A percentile compares a stretch with the other conserved stretches of the same genome.
Conservation (phyloP, 2,113 vertebrate species). For the Saccopteryx bilineata region DNA sequence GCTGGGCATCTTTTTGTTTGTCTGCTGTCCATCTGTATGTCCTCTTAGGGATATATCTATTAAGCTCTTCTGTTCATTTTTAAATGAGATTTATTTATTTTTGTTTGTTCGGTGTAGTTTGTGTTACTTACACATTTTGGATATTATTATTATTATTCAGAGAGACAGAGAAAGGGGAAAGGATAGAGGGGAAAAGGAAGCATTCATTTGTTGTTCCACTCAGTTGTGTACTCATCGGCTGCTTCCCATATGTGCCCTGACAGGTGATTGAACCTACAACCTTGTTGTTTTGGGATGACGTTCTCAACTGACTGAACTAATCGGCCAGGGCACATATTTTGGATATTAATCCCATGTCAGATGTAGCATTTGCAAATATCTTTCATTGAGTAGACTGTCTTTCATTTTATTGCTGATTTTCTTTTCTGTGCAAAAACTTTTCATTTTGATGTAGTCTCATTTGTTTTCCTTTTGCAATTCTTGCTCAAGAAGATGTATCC, state of each 20-base stretch:
- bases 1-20: not conserved
- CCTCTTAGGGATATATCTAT: not conserved
- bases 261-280: no score
- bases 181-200: no score
- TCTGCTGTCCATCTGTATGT: not conserved
- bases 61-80: not conserved
- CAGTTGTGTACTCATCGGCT: no score
- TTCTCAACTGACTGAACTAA: no score
- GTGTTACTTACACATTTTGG: not conserved
- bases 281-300: no score
- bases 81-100: not conserved
- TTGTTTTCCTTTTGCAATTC: not conserved
- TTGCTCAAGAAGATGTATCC: not conserved
- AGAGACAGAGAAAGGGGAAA: no score
- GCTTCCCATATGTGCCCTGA: no score
- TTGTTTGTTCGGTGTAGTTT: not conserved
- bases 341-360: not conserved
- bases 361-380: not conserved
- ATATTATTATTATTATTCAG: no score
- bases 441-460: not conserved
- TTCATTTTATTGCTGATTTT: not conserved
- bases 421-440: not conserved
- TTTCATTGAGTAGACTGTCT: not conserved
- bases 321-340: not conserved
- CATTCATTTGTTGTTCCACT: no score